Evolutionary conservation across 2,113 vertebrate genomes (phyloP).

Genomic region (Embiotoca jacksoni): DNA sequence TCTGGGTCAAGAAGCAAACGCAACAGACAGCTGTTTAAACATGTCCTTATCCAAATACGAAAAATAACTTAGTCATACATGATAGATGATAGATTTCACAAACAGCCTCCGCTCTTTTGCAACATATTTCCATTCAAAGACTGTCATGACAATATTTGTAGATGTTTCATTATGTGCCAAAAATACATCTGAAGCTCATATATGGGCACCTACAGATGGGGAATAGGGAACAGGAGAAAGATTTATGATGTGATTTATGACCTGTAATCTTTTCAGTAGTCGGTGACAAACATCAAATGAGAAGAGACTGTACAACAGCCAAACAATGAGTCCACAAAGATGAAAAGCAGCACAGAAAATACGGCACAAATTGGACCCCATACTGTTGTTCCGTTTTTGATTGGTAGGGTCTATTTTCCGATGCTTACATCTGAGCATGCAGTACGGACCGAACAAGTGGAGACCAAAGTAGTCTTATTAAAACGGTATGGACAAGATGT

Average conservation of each 20-base stretch:
- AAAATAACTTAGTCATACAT: neutral
- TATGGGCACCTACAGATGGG: no score
- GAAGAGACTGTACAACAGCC: neutral
- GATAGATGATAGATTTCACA: no score
- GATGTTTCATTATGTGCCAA: no score
- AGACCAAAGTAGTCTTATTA: neutral
- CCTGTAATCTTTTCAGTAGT: no score
- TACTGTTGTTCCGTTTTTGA: neutral
- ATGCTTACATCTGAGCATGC: neutral
- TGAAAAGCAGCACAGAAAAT: neutral
- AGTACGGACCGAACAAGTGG: neutral
- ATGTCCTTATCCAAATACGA: neutral
- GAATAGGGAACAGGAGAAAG: no score
- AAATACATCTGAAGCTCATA: no score
- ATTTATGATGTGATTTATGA: no score
- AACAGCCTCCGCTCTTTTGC: no score
- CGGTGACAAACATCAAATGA: neutral
- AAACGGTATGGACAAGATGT: neutral
- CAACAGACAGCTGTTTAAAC: no score
- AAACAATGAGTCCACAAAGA: neutral
- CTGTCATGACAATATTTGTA: no score
- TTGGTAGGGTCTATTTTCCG: neutral
- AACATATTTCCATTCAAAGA: no score
- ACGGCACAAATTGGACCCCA: no score
- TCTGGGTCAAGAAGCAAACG: neutral